A percentile compares a stretch with the other conserved stretches of the same genome.
Evolutionary conservation across 1,140 invertebrate species (phyloP).

Genomic region (Aphelenchoides fujianensis): DNA sequence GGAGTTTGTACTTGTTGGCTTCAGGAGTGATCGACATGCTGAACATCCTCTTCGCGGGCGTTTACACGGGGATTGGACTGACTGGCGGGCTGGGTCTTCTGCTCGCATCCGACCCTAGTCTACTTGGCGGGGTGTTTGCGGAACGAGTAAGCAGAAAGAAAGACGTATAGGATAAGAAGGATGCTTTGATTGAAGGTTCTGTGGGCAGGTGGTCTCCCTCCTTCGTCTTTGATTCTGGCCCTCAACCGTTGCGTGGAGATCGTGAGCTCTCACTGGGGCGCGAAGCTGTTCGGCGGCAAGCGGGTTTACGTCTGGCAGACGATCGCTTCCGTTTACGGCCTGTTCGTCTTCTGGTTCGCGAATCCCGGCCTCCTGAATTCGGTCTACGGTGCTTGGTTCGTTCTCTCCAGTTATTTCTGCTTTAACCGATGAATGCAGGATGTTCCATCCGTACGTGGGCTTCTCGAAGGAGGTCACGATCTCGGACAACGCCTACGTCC

Average conservation of each 20-base stretch:
- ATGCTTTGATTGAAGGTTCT: conserved; percentile 1
- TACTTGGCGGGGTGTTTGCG: not conserved
- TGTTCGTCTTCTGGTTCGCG: not conserved
- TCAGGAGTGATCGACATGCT: not conserved
- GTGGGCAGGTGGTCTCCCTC: not conserved
- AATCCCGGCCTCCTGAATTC: not conserved
- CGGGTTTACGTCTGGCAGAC: not conserved
- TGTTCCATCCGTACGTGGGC: not conserved
- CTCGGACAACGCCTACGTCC: not conserved
- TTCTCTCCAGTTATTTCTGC: too few relatives aligned
- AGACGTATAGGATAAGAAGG: not conserved
- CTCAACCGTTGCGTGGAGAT: not conserved
- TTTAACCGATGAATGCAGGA: too few relatives aligned
- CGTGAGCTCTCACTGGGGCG: not conserved
- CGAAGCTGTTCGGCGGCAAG: not conserved
- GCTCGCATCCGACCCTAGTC: not conserved
- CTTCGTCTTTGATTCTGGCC: not conserved
- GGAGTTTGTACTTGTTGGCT: not conserved
- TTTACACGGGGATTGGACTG: not conserved
- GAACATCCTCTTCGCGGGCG: not conserved
- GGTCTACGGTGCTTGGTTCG: not conserved
- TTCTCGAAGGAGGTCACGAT: not conserved
- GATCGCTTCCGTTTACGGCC: not conserved
- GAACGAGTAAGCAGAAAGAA: not conserved
- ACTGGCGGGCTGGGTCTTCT: not conserved